A percentile compares a stretch with the other conserved stretches of the same genome.
These are phyloP conservation scores for Drosophila setosimentum DNA, from an alignment of 2,888 invertebrate species.

Conservation along the genomic window DNA sequence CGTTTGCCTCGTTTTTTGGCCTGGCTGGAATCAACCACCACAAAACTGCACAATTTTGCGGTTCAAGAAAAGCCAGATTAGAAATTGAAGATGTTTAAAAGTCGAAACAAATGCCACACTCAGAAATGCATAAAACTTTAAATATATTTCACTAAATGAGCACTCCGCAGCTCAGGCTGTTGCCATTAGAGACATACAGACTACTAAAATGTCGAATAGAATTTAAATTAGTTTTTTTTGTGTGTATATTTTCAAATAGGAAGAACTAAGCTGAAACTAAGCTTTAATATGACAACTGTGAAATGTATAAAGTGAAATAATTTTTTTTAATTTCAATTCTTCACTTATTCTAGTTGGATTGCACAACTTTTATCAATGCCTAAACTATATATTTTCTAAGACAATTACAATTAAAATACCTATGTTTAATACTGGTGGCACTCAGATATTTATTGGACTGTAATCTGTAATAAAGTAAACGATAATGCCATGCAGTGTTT, in stretches of 20 bases:
- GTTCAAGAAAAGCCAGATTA: slow-evolving; percentile 38
- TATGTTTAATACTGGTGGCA: not conserved
- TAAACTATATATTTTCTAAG: not conserved
- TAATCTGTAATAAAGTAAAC: not conserved
- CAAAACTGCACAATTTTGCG: slow-evolving; percentile 24
- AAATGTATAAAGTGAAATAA: not conserved
- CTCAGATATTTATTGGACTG: not conserved
- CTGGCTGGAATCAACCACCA: slow-evolving; percentile 2
- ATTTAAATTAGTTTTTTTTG: not conserved
- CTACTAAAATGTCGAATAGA: not conserved
- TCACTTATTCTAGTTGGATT: not conserved
- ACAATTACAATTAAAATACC: no score
- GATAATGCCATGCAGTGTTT: not conserved
- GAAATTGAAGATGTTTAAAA: slow-evolving; percentile 51
- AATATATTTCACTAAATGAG: slow-evolving; percentile 23
- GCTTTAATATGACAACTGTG: not conserved
- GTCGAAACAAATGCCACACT: slow-evolving; percentile 33
- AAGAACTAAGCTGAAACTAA: not conserved
- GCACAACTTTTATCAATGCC: not conserved
- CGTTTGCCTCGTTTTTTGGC: slow-evolving; percentile 9
- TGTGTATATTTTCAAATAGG: not conserved
- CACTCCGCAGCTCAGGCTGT: slow-evolving; percentile 10
- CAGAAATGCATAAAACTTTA: slow-evolving; percentile 31
- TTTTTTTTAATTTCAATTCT: not conserved
- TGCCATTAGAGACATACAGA: not conserved